Percentiles rank a stretch among this genome's conserved stretches.
Evolutionary conservation across 2,797 vertebrate species (phyloP).

Genomic region (Varecia variegata): DNA sequence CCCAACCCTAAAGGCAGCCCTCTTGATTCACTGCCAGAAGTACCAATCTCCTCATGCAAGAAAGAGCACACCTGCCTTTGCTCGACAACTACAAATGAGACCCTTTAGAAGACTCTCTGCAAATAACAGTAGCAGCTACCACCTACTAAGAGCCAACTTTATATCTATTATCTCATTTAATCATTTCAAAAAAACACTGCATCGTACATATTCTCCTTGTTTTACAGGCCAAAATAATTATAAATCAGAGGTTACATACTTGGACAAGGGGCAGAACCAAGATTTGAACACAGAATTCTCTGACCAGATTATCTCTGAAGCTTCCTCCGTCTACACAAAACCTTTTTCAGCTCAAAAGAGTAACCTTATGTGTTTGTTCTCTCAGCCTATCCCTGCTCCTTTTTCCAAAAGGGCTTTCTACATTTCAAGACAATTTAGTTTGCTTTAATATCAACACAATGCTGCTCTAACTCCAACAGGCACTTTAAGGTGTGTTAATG

Average conservation of each 20-base stretch:
- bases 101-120: not conserved
- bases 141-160: not conserved
- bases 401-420: not conserved
- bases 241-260: not conserved
- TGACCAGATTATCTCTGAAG: not conserved
- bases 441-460: not conserved
- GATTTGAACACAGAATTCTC: constrained; percentile 20
- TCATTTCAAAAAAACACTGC: not conserved
- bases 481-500: not conserved
- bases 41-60: constrained; percentile 20
- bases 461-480: not conserved
- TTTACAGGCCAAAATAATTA: constrained; percentile 27
- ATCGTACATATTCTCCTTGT: not conserved
- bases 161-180: constrained; percentile 33
- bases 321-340: not conserved
- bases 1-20: constrained; percentile 13
- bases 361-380: not conserved
- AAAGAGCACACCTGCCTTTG: constrained; percentile 41
- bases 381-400: not conserved
- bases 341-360: not conserved
- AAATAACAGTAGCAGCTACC: not conserved
- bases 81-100: constrained; percentile 8
- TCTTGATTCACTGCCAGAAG: constrained; percentile 32
- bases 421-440: not conserved
- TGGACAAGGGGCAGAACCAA: not conserved